These are phyloP conservation scores for Ferdinandea cuprea DNA, from an alignment of 2,888 invertebrate species.

Conservation along the genomic window DNA sequence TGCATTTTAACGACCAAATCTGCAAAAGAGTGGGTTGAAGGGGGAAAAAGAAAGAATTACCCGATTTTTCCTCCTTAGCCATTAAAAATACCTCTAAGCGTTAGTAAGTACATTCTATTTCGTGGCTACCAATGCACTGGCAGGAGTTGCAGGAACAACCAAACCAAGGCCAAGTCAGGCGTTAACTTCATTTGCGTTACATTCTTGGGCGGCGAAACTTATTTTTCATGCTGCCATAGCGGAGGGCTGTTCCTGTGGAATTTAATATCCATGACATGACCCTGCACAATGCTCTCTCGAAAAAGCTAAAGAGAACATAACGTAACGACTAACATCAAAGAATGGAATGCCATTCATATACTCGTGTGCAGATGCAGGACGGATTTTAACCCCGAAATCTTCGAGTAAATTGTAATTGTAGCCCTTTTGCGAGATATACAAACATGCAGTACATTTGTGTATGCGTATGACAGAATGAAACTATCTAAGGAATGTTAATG, in stretches of 20 bases:
- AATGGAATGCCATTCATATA: constrained; percentile 61
- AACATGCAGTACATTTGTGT: not conserved
- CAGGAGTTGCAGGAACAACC: constrained; percentile 1
- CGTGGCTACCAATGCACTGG: constrained; percentile 2
- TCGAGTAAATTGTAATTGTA: constrained; percentile 1
- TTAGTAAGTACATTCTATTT: constrained; percentile 44
- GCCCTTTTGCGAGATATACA: constrained; percentile 8
- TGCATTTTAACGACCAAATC: constrained; percentile 61
- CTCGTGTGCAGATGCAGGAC: not conserved
- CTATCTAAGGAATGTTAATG: constrained; percentile 68
- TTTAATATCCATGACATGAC: constrained; percentile 70
- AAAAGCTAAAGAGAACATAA: constrained; percentile 16
- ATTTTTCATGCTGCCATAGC: constrained; percentile 22
- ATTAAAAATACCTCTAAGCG: constrained; percentile 68
- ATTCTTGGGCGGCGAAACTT: constrained; percentile 42
- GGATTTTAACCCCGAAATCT: constrained; percentile 19
- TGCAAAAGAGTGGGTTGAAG: constrained; percentile 26
- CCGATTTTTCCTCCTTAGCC: constrained; percentile 59
- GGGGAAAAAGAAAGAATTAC: constrained; percentile 38
- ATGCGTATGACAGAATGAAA: constrained; percentile 37
- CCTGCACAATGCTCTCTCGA: constrained; percentile 45
- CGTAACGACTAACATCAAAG: constrained; percentile 34
- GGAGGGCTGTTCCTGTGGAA: constrained; percentile 38
- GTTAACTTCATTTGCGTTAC: constrained; percentile 64
- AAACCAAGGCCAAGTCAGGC: constrained; percentile 31